Conservation (phyloP, 2,113 vertebrate species). For the Haemorhous mexicanus region DNA sequence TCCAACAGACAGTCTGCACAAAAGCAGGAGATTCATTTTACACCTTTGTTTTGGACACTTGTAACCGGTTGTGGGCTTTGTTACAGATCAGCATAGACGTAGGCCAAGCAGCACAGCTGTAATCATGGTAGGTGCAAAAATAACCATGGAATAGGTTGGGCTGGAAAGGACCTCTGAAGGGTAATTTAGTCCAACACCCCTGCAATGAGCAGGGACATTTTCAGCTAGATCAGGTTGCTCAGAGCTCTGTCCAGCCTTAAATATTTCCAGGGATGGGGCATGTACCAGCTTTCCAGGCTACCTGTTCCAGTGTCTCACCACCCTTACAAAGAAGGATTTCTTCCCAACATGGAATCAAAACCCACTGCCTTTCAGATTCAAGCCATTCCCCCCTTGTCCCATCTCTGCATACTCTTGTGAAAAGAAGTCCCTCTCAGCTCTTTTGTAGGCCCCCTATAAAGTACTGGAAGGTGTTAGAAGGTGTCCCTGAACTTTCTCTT, state of each 20-base stretch:
- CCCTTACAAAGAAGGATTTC: background rate
- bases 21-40: background rate
- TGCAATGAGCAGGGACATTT: background rate
- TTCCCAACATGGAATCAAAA: accelerated
- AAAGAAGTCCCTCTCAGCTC: background rate
- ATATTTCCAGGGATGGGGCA: background rate
- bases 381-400: background rate
- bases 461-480: background rate
- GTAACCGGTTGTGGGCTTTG: background rate
- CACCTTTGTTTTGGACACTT: accelerated
- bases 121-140: background rate
- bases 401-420: background rate
- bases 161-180: background rate
- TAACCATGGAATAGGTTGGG: background rate
- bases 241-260: background rate
- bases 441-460: background rate
- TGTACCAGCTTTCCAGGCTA: background rate
- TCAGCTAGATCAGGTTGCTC: background rate
- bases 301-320: background rate
- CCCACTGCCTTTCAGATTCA: background rate
- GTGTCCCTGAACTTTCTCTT: background rate
- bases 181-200: background rate
- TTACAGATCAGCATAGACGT: background rate
- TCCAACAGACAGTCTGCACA: background rate
- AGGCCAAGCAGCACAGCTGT: background rate